A percentile compares a stretch with the other conserved stretches of the same genome.
phyloP scores from a whole-genome alignment of 2,113 vertebrate genomes.

The human region GRCh38 chr12:21503001-21503500 shows the following conservation, averaged over 20 bases:
- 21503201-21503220: background rate
- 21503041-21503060: background rate
- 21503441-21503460: background rate
- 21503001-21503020: background rate
- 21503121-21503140: background rate
- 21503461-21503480: background rate
- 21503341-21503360: background rate
- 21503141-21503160: background rate
- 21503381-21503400: slow-evolving; percentile 21
- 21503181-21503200: background rate
- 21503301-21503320: background rate
- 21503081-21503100: background rate
- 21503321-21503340: background rate
- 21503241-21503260: background rate
- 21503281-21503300: background rate
- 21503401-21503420: background rate
- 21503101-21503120: background rate
- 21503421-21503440: background rate
- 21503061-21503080: background rate
- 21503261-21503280: background rate
- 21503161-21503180: background rate
- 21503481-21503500: background rate
- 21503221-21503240: background rate
- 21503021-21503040: background rate
- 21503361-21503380: background rate